Evolutionary conservation across 2,797 vertebrate genomes (phyloP).

Genomic region (Leuciscus waleckii): DNA sequence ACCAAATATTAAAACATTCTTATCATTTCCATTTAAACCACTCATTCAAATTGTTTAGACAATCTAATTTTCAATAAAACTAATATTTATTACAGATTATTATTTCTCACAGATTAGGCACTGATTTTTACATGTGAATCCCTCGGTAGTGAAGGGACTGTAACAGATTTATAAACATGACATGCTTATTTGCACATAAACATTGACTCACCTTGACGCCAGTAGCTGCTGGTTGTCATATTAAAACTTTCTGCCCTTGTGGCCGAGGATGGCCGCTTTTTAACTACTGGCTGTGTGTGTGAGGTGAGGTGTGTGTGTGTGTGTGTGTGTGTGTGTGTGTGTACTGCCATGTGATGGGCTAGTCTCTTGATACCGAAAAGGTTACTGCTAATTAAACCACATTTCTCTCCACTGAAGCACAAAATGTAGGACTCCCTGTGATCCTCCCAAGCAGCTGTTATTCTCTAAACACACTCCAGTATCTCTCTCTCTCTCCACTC

Average conservation of each 20-base stretch:
- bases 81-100: neutral
- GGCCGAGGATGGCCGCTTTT: neutral
- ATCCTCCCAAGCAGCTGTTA: constrained; percentile 56
- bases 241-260: constrained; percentile 25
- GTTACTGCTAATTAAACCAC: constrained; percentile 63
- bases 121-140: neutral
- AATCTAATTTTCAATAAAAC: neutral
- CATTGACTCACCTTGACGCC: neutral
- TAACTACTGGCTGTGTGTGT: neutral
- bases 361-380: constrained; percentile 51
- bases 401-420: constrained; percentile 59
- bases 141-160: neutral
- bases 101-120: neutral
- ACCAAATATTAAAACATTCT: neutral
- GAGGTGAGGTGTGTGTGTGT: neutral
- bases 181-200: neutral
- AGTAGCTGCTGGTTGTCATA: neutral
- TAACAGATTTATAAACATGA: neutral
- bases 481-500: constrained; percentile 32
- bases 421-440: constrained; percentile 54
- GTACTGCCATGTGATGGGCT: neutral
- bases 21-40: neutral
- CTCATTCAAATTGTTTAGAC: neutral
- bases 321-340: neutral
- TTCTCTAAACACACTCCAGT: constrained; percentile 39